Percentiles rank a stretch among this genome's conserved stretches.
phyloP scores from a whole-genome alignment of 2,888 invertebrate species.

The Agrochola macilenta region DNA sequence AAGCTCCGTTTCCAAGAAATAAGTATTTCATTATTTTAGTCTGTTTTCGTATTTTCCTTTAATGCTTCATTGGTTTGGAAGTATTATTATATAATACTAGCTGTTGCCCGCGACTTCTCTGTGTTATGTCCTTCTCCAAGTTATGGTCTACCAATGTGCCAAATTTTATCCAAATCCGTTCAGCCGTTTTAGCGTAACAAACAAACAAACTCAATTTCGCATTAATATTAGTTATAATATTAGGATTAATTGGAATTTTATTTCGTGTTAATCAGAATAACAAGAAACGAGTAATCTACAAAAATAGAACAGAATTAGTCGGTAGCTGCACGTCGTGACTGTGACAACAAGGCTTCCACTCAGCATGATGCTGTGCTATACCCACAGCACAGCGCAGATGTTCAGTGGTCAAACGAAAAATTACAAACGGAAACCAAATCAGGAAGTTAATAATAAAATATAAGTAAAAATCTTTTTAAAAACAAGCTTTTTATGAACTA shows the following conservation, averaged over 20 bases:
- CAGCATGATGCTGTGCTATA: neutral
- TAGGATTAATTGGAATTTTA: conserved; percentile 6
- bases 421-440: neutral
- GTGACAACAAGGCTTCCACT: neutral
- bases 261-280: neutral
- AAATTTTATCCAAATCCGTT: too few species aligned
- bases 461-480: too few species aligned
- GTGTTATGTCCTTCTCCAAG: too few species aligned
- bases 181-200: too few species aligned
- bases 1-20: conserved; percentile 27
- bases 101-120: too few species aligned
- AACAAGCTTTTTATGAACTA: too few species aligned
- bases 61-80: conserved; percentile 7
- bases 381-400: neutral
- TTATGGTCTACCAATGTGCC: too few species aligned
- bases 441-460: neutral
- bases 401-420: neutral
- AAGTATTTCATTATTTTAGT: conserved; percentile 18
- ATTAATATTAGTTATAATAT: too few species aligned
- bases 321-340: neutral
- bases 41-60: conserved; percentile 22
- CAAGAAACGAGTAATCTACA: neutral
- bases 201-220: too few species aligned
- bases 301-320: neutral
- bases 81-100: neutral